phyloP scores from a whole-genome alignment of 2,113 vertebrate genomes.

The Ovis aries region ARS-UI_Ramb_v3.0 NC_056054.1:43498001-43498500 shows the following conservation, averaged over 20 bases:
- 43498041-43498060: background rate
- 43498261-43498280: background rate
- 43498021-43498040: background rate
- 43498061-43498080: background rate
- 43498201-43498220: background rate
- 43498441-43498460: background rate
- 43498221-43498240: background rate
- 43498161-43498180: background rate
- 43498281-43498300: background rate
- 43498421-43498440: background rate
- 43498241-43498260: background rate
- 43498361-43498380: background rate
- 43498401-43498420: background rate
- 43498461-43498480: background rate
- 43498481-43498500: background rate
- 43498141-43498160: background rate
- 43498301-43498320: background rate
- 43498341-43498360: background rate
- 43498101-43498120: background rate
- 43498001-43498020: background rate
- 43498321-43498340: background rate
- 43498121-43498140: background rate
- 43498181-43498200: background rate
- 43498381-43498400: background rate
- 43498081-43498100: background rate